Percentiles rank a stretch among this genome's conserved stretches.
Conservation (phyloP, 2,888 invertebrate genomes). For the Cataglyphis albicans region DNA sequence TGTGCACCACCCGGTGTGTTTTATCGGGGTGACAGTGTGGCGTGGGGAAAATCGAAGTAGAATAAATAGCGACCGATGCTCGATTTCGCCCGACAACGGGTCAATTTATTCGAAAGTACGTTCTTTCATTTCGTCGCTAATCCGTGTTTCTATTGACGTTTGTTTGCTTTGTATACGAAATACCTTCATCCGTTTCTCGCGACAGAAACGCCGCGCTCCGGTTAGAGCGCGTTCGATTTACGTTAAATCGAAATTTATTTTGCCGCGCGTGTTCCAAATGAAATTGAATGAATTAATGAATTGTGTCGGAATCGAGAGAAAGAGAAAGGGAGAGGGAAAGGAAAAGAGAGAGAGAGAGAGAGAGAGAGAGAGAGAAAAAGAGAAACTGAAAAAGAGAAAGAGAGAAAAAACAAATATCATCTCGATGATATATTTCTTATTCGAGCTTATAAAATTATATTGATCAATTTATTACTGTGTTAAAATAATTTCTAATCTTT, state of each 20-base stretch:
- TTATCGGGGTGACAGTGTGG: not conserved
- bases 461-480: not conserved
- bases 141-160: slow-evolving; percentile 52
- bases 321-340: not conserved
- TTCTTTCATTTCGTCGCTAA: slow-evolving; percentile 49
- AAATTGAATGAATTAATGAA: slow-evolving; percentile 56
- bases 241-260: slow-evolving; percentile 52
- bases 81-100: slow-evolving; percentile 49
- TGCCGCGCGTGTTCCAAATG: slow-evolving; percentile 33
- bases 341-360: not conserved
- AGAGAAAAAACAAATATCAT: slow-evolving; percentile 1
- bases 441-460: slow-evolving; percentile 35
- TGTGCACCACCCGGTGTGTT: slow-evolving; percentile 2
- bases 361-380: not conserved
- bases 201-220: slow-evolving; percentile 32
- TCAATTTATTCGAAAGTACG: slow-evolving; percentile 54
- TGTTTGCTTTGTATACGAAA: slow-evolving; percentile 49
- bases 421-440: slow-evolving; percentile 35
- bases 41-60: slow-evolving; percentile 40
- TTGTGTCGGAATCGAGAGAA: slow-evolving; percentile 4
- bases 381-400: not conserved
- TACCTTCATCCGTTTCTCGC: slow-evolving; percentile 51
- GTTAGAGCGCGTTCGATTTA: slow-evolving; percentile 46
- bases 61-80: slow-evolving; percentile 46
- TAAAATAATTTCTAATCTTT: slow-evolving; percentile 12